phyloP scores from a whole-genome alignment of 2,113 vertebrate species.

The Corythornis madagascariensis region DNA sequence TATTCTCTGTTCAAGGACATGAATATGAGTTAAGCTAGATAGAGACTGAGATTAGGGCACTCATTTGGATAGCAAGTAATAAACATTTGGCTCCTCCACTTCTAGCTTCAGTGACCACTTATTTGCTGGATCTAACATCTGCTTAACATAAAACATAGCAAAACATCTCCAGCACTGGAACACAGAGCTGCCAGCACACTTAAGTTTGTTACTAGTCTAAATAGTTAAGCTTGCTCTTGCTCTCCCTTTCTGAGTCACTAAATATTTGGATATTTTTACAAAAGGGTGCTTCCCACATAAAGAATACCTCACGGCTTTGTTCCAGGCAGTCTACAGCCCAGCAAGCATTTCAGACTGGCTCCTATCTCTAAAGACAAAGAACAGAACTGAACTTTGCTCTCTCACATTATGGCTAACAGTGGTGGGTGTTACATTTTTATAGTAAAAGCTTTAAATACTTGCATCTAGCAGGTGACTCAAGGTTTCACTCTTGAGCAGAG shows the following conservation, averaged over 20 bases:
- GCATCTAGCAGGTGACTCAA: background rate
- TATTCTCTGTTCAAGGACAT: background rate
- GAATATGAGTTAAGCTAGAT: background rate
- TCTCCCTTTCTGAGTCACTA: slow-evolving; percentile 47
- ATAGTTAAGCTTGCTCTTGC: slow-evolving; percentile 22
- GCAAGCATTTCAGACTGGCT: background rate
- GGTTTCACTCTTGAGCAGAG: background rate
- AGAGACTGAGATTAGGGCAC: background rate
- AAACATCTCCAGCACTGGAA: slow-evolving; percentile 26
- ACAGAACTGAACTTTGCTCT: background rate
- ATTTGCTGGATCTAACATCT: slow-evolving; percentile 5
- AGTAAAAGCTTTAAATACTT: background rate
- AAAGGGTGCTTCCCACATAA: slow-evolving; percentile 57
- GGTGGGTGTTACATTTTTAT: background rate
- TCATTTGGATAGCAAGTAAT: background rate
- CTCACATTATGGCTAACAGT: background rate
- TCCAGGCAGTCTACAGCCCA: slow-evolving; percentile 2
- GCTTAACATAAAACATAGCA: slow-evolving; percentile 21
- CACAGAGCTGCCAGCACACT: background rate
- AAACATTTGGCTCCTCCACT: background rate
- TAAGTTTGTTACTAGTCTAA: slow-evolving; percentile 21
- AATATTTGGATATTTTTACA: slow-evolving; percentile 30
- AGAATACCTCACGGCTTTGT: slow-evolving; percentile 55
- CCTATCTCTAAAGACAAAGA: background rate
- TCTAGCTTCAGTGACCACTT: background rate